A percentile compares a stretch with the other conserved stretches of the same genome.
These are phyloP conservation scores for Neosilurus mollespiculum DNA, from an alignment of 2,797 vertebrate genomes.

Conservation along the genomic window DNA sequence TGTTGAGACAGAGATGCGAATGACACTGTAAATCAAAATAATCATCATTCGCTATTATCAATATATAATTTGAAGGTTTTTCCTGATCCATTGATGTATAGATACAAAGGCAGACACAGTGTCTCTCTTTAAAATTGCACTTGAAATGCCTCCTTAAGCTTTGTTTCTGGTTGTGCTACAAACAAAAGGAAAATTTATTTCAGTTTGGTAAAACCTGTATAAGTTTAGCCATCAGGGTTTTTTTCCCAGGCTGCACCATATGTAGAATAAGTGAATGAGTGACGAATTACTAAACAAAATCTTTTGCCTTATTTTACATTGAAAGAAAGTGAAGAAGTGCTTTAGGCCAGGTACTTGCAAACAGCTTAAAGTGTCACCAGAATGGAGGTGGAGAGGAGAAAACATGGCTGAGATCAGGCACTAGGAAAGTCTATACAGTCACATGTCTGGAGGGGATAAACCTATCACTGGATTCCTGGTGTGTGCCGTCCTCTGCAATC, in stretches of 20 bases:
- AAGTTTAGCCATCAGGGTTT: background rate
- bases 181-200: background rate
- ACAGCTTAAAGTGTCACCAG: slow-evolving; percentile 74
- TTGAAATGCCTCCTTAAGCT: background rate
- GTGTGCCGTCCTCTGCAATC: slow-evolving; percentile 77
- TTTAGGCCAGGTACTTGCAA: slow-evolving; percentile 67
- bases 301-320: slow-evolving; percentile 21
- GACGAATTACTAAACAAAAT: background rate
- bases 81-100: too few relatives aligned
- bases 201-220: too few relatives aligned
- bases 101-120: too few relatives aligned
- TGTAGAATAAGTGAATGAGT: background rate
- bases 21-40: background rate
- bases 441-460: slow-evolving; percentile 75
- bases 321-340: slow-evolving; percentile 43
- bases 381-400: slow-evolving; percentile 68
- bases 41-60: background rate
- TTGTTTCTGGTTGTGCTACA: background rate
- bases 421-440: slow-evolving; percentile 71
- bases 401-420: slow-evolving; percentile 78
- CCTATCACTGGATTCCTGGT: slow-evolving; percentile 79
- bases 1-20: background rate
- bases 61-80: background rate
- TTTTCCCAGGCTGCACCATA: background rate
- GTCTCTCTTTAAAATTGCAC: background rate